Conservation (phyloP, 2,888 invertebrate genomes). For the Teleogryllus oceanicus region DNA sequence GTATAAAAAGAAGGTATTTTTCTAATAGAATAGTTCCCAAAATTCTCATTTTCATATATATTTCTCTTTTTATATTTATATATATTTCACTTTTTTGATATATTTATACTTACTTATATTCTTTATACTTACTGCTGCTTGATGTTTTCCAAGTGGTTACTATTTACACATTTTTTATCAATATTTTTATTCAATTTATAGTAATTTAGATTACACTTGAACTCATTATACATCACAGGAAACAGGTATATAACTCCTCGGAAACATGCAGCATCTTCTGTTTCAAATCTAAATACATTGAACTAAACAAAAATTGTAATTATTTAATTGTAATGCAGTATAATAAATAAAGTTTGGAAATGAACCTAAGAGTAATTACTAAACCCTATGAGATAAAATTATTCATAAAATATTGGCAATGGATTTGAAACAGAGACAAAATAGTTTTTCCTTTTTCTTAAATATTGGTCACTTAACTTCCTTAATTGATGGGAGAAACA, state of each 20-base stretch:
- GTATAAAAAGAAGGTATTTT: slow-evolving; percentile 28
- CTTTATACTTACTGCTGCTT: slow-evolving; percentile 38
- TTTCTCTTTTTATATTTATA: slow-evolving; percentile 36
- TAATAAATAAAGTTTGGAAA: no score
- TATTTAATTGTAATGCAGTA: no score
- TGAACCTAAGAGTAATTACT: no score
- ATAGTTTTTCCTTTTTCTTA: slow-evolving; percentile 27
- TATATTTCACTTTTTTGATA: slow-evolving; percentile 28
- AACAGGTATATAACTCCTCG: slow-evolving; percentile 39
- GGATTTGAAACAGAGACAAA: slow-evolving; percentile 34
- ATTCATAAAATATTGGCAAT: no score
- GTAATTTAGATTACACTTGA: background rate
- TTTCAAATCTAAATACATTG: slow-evolving; percentile 28
- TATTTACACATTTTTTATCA: slow-evolving; percentile 32
- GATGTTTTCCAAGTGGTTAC: slow-evolving; percentile 40
- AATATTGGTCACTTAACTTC: slow-evolving; percentile 18
- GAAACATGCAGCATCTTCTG: slow-evolving; percentile 31
- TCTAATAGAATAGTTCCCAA: slow-evolving; percentile 18
- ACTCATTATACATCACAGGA: slow-evolving; percentile 11
- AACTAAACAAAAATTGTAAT: background rate
- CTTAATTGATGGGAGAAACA: slow-evolving; percentile 21
- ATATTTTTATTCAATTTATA: slow-evolving; percentile 28
- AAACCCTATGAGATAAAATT: no score
- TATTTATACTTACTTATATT: slow-evolving; percentile 33
- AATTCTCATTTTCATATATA: slow-evolving; percentile 36